Percentiles rank a stretch among this genome's conserved stretches.
Evolutionary conservation across 2,888 invertebrate species (phyloP).

Genomic region (Myopa testacea): DNA sequence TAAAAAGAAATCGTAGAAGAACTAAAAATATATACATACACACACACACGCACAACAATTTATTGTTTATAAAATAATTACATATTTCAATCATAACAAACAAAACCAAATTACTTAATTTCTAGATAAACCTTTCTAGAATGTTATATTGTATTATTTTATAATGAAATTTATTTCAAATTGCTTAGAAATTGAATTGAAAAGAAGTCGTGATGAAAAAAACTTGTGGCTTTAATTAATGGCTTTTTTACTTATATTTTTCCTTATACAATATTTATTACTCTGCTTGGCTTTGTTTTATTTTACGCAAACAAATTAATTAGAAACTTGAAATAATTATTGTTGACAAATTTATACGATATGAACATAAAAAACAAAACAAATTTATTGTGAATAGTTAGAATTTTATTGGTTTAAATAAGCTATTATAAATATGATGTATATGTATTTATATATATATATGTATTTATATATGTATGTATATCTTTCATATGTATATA

Average conservation of each 20-base stretch:
- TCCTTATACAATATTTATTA: not conserved
- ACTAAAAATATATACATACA: too few relatives aligned
- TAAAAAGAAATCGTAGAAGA: too few relatives aligned
- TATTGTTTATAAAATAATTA: too few relatives aligned
- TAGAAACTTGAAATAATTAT: not conserved
- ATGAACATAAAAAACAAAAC: not conserved
- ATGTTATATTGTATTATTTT: not conserved
- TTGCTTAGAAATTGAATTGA: constrained; percentile 1
- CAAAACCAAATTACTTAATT: too few relatives aligned
- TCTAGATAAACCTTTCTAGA: not conserved
- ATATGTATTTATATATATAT: not conserved
- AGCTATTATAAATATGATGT: not conserved
- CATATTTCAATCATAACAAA: too few relatives aligned
- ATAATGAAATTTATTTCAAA: too few relatives aligned
- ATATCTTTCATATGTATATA: too few relatives aligned
- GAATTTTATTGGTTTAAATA: not conserved
- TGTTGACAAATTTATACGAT: not conserved
- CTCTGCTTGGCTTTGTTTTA: too few relatives aligned
- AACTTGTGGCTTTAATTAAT: not conserved
- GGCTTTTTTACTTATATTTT: not conserved
- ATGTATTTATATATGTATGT: too few relatives aligned
- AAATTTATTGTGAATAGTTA: not conserved
- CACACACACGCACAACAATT: too few relatives aligned
- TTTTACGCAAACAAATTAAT: not conserved
- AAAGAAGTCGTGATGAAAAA: not conserved